These are phyloP conservation scores for Netelia melanura DNA, from an alignment of 2,888 invertebrate genomes.

Conservation along the genomic window DNA sequence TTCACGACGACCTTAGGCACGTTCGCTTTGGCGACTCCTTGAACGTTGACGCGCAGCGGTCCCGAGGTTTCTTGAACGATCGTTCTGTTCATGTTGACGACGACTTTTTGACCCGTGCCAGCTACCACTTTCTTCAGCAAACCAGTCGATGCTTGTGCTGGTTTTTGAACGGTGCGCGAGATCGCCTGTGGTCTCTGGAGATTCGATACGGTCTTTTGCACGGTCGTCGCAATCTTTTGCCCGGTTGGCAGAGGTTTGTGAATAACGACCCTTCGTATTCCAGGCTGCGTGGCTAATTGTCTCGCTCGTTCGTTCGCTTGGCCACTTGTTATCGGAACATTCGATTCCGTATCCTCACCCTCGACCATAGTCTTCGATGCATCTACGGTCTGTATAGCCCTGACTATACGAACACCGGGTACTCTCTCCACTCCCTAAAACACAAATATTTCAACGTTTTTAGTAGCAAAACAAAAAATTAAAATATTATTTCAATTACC, in stretches of 20 bases:
- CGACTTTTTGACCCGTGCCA: constrained; percentile 60
- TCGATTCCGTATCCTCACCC: constrained; percentile 53
- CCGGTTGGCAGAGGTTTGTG: constrained; percentile 75
- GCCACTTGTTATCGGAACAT: constrained; percentile 40
- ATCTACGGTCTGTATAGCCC: constrained; percentile 76
- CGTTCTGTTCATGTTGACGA: constrained; percentile 72
- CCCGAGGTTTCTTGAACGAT: constrained; percentile 73
- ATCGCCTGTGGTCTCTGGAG: constrained; percentile 70
- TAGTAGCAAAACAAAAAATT: neutral
- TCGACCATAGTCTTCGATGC: constrained; percentile 36
- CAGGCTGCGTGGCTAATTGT: constrained; percentile 65
- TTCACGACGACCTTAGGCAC: constrained; percentile 71
- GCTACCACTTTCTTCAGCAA: constrained; percentile 55
- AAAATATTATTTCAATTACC: constrained; percentile 5
- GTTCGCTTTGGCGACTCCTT: constrained; percentile 60
- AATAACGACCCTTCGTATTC: constrained; percentile 79
- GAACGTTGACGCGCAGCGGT: constrained; percentile 68
- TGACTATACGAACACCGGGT: constrained; percentile 76
- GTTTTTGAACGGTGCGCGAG: constrained; percentile 41
- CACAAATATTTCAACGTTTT: constrained; percentile 54
- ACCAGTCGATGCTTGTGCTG: constrained; percentile 50
- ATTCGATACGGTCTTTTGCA: constrained; percentile 78
- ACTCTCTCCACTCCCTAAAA: constrained; percentile 72
- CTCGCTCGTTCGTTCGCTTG: constrained; percentile 66
- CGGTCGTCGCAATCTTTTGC: constrained; percentile 74